A percentile compares a stretch with the other conserved stretches of the same genome.
Evolutionary conservation across 2,113 vertebrate species (phyloP).

Genomic region (Phaetusa simplex): DNA sequence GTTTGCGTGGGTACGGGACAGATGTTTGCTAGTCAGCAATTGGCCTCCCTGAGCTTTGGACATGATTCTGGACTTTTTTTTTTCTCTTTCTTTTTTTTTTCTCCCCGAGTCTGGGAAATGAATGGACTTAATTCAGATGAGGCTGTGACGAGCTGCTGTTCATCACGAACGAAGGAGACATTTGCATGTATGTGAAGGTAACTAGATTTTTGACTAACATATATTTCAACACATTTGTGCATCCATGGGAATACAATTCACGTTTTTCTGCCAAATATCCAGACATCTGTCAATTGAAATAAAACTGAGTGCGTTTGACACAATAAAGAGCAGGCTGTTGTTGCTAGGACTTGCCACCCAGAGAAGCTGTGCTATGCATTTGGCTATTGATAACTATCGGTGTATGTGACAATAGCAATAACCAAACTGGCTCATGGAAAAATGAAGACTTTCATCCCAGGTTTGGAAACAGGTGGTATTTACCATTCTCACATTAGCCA

Average conservation of each 20-base stretch:
- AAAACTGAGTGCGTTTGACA: background rate
- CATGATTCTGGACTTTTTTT: background rate
- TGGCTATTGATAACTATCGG: background rate
- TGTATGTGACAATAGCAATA: background rate
- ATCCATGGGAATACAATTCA: background rate
- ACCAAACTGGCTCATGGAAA: background rate
- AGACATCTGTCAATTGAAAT: constrained; percentile 33
- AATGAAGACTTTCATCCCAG: background rate
- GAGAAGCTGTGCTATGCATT: background rate
- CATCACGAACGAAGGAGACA: background rate
- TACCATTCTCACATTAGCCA: background rate
- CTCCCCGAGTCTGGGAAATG: background rate
- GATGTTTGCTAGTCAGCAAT: constrained; percentile 22
- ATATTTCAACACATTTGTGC: background rate
- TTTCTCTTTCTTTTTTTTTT: background rate
- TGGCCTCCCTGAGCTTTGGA: background rate
- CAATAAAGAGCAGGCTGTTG: constrained; percentile 14
- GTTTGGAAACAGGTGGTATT: background rate
- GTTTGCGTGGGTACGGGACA: background rate
- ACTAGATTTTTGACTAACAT: background rate
- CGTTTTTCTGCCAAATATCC: background rate
- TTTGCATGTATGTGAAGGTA: background rate
- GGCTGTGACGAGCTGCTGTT: background rate
- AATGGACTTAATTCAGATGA: background rate
- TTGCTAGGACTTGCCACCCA: background rate